Base-by-base conservation (phyloP, 2,888 invertebrate species). In the Bedellia somnulentella region DNA sequence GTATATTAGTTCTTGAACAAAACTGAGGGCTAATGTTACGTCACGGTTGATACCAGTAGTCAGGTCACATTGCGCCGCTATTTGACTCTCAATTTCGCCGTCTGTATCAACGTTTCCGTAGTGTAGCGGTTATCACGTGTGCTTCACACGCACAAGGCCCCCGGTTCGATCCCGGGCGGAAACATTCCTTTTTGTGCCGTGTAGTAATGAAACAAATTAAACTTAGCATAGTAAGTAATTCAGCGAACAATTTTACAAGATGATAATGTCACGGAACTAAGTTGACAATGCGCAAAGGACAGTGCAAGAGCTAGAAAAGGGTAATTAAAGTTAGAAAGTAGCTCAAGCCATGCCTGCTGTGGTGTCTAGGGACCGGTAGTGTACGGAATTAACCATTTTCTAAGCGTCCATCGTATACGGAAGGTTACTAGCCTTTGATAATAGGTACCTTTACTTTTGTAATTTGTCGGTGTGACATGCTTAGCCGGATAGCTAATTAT, bases 121-220 rank as follows among this genome's bases (percentile, higher is more conserved):
- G 83, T 83, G 83, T 83, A 83, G 83, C 80, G 83, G 83, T 83
- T 83, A 83, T 83, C 83, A 83, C 83, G 83, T 84, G 83, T 84
- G 83, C 84, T 83, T 84, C 83, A 83, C 83, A 84, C 83, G 83
- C 83, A 83, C 83, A 82, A 82, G 79, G 79, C 66, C 81, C 81
- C 80, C 81, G 81, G 81, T 81, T 80, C 80, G 80, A 81, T 80
- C 81, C 81, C 80, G 81, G 81, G 80, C 81, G 80, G 80, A 81
- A 80, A 80, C 80, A 80, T n/a, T n/a, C n/a, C n/a, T n/a, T n/a
- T n/a, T n/a, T n/a, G n/a, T n/a, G n/a, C n/a, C n/a, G n/a, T n/a
- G n/a, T n/a, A n/a, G n/a, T n/a, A n/a, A n/a, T n/a, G n/a, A n/a
- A n/a, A n/a, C n/a, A n/a, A n/a, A n/a, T n/a, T n/a, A n/a, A n/a